Base-by-base conservation (phyloP, 2,797 vertebrate species). In the Cynodonichthys magdalenae region DNA sequence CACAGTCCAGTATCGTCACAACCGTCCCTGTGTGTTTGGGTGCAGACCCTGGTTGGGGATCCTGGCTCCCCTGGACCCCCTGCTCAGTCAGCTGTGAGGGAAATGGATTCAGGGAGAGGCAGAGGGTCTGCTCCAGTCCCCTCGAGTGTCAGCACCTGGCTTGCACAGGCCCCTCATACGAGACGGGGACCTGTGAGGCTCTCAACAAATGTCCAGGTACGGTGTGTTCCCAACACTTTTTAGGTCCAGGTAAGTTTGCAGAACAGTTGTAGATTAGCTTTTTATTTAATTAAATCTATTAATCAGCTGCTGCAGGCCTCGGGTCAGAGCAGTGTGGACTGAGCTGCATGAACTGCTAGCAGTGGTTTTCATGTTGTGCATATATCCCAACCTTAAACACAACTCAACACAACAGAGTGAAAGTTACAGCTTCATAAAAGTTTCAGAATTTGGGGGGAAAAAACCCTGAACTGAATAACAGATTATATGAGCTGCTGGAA, bases 21-120 rank as follows among this genome's bases (percentile, higher is more conserved):
- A 15, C 19, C n/a, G 0, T 14, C 5, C 0, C 4, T 50, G 14
- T 66, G 19, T 59, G 34, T 72, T 51, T 75, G 56, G 59, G 41
- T 59, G 41, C 2, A 82, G 83, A 1, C 2, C 0, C 29, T 12
- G 83, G 75, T 8, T 88, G 89, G 87, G 27, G 2, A 18, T 6
- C 0, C 2, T 90, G 89, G 89, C 52, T 11, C 1, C 0, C 36
- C 28, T 90, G 89, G 89, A 68, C 66, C 0, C 0, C 86, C 2
- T 90, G 89, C 54, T 86, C 87, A 0, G 59, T 87, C 19, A 76
- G 48, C 62, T 90, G 89, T 71, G 87, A 74, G 62, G 68, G 3
- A 15, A 51, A 52, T 0, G 86, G 84, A 34, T 74, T 75, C 55
- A 73, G 47, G 62, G 75, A 1, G 20, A 84, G 78, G 19, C 9